Base-by-base conservation (phyloP, 2,888 invertebrate genomes). In the Muscina levida region DNA sequence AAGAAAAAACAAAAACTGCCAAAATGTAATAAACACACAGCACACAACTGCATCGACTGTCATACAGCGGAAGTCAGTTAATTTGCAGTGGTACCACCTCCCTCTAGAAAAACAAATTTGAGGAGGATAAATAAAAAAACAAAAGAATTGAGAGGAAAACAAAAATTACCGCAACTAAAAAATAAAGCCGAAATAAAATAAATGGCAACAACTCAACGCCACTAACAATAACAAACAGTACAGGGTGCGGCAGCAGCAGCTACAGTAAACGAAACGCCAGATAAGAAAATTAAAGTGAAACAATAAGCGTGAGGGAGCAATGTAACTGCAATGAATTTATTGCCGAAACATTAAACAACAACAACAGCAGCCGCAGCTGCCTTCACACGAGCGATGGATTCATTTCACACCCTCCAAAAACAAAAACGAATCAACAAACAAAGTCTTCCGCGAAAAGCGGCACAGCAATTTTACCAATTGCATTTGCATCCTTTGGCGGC, bases 11-110 rank as follows among this genome's bases (percentile, higher is more conserved):
- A 56, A 44, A 11, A 48, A 62, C 10, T 31, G 31, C 39, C 26
- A 56, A 73, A 56, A 66, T 22, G 8, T 39, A 62, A 15, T 65
- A 19, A 59, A 59, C 48, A 59, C 46, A 37, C 48, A 44, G 15
- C n/a, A 31, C 8, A 56, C 57, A 59, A 56, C 37, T 56, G 66
- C 76, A 57, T 65, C 56, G 71, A 56, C 65, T 66, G 67, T 53
- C 68, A 53, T 77, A 51, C 19, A 68, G 57, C 77, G 77, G 81
- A 81, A 79, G 83, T 62, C 51, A 65, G 75, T 79, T 79, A 83
- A 82, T 83, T 82, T 79, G 75, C 79, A 70, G 74, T 74, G 75
- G 74, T 77, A 72, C 44, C 56, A 57, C 44, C 56, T 31, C 8
- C n/a, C 24, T 26, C 24, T n/a, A 24, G 24, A 22, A 46, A 66